phyloP scores from a whole-genome alignment of 2,888 invertebrate species.

The Tetramorium bicarinatum region DNA sequence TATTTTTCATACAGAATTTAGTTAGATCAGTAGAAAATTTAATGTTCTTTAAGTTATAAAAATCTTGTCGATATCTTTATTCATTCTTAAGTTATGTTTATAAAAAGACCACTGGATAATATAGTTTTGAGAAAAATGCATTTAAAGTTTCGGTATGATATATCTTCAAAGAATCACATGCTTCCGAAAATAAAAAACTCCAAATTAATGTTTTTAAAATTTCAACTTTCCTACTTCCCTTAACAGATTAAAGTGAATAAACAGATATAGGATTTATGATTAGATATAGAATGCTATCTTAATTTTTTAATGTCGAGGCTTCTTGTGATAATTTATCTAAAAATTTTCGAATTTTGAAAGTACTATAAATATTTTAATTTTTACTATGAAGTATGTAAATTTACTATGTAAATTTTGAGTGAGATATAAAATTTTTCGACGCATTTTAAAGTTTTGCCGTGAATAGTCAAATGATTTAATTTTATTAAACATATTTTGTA shows the following conservation, averaged over 20 bases:
- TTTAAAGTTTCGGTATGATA: too few species aligned
- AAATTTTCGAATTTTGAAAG: neutral
- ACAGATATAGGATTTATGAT: neutral
- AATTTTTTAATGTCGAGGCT: neutral
- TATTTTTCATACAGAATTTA: too few species aligned
- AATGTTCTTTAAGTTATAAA: too few species aligned
- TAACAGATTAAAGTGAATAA: neutral
- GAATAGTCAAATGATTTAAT: neutral
- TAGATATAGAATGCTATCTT: neutral
- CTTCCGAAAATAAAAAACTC: too few species aligned
- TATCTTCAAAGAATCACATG: too few species aligned
- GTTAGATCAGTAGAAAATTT: too few species aligned
- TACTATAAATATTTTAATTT: neutral
- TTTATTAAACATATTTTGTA: neutral
- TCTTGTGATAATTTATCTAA: neutral
- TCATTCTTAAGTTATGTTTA: too few species aligned
- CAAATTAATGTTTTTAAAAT: too few species aligned
- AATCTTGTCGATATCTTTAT: too few species aligned
- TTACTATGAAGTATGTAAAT: neutral
- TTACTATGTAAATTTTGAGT: neutral
- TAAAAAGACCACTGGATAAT: too few species aligned
- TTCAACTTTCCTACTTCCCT: too few species aligned
- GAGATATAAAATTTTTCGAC: neutral
- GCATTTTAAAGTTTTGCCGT: neutral
- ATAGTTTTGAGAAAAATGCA: too few species aligned